Conservation (phyloP, 2,113 vertebrate species). For the Tenebrosternarchus preto region DNA sequence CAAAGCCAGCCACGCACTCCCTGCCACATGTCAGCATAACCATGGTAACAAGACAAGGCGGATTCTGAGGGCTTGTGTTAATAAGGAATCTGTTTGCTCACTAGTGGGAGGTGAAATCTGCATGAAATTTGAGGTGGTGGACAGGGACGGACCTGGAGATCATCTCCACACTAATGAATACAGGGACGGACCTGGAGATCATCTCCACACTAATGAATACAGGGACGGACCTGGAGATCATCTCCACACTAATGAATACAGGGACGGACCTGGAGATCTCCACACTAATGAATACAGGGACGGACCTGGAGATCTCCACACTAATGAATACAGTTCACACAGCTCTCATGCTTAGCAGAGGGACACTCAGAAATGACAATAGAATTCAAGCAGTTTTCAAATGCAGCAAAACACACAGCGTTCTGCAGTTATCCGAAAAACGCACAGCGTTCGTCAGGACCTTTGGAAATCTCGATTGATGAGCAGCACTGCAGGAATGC, state of each 20-base stretch:
- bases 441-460: no score
- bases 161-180: no score
- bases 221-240: no score
- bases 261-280: no score
- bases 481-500: no score
- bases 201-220: background rate
- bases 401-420: no score
- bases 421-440: no score
- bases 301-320: background rate
- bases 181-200: no score
- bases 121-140: conserved; percentile 6
- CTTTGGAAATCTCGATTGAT: no score
- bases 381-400: no score
- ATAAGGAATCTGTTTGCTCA: conserved; percentile 37
- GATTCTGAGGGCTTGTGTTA: conserved; percentile 37
- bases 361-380: no score
- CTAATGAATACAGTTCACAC: background rate
- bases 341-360: background rate
- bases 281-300: background rate
- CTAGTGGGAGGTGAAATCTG: conserved; percentile 3
- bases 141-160: background rate
- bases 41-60: conserved; percentile 49
- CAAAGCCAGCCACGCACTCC: conserved; percentile 35
- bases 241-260: background rate
- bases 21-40: conserved; percentile 44